Conservation (phyloP, 2,113 vertebrate genomes). For the Sardina pilchardus region DNA sequence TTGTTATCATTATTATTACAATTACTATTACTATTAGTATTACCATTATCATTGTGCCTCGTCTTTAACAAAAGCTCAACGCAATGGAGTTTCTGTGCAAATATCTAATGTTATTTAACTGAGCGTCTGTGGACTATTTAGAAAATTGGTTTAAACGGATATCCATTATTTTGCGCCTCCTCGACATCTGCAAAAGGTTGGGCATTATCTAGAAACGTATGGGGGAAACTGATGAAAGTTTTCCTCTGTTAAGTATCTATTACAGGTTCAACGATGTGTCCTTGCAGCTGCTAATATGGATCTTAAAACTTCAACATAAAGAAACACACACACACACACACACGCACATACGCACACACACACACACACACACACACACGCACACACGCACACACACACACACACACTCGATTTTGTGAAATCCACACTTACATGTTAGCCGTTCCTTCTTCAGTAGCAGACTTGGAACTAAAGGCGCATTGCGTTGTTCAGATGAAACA, state of each 20-base stretch:
- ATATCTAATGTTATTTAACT: neutral
- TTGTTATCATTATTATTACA: neutral
- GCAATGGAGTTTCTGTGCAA: neutral
- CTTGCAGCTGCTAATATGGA: neutral
- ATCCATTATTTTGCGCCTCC: neutral
- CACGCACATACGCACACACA: neutral
- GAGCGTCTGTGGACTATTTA: neutral
- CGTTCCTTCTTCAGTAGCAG: neutral
- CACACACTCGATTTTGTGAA: neutral
- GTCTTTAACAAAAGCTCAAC: neutral
- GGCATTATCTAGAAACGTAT: neutral
- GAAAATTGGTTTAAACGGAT: neutral
- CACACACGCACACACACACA: neutral
- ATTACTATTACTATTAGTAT: neutral
- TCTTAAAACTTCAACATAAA: constrained; percentile 21
- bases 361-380: neutral
- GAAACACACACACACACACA: too few species aligned
- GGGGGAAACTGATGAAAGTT: neutral
- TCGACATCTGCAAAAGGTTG: constrained; percentile 7
- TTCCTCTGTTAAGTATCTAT: neutral
- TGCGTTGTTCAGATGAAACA: neutral
- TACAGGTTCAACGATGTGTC: neutral
- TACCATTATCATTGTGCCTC: neutral
- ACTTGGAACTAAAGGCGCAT: neutral
- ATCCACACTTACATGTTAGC: neutral